Base-by-base conservation (phyloP, 2,797 vertebrate genomes). In the Aeoliscus strigatus region DNA sequence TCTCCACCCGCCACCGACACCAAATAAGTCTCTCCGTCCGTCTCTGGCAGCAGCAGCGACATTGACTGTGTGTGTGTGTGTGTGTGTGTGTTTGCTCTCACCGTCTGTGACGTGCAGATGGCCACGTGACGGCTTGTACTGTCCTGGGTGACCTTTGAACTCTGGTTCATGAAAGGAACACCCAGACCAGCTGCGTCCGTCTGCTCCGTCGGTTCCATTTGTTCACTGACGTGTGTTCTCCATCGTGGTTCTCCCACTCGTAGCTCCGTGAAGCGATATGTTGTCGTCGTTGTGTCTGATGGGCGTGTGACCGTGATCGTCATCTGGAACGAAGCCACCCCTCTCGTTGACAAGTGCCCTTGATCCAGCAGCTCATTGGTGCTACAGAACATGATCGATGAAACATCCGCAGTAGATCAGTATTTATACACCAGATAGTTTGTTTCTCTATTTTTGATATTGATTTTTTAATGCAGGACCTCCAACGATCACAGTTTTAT, bases 371-470 rank as follows among this genome's bases (percentile, higher is more conserved):
- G 23, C 42, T 55, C 29, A 53, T 71, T 67, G 79, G 70, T 86
- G 77, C 80, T 83, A 55, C 60, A 51, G 24, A 37, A 51, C 14
- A 9, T 39, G 32, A 49, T 14, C 62, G 50, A 59, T 21, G 56
- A 49, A 49, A 55, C 16, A 51, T 67, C 30, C 63, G 38, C 58
- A 50, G 29, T 48, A 35, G 50, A 50, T 60, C 50, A 12, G 57
- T 59, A 67, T 83, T 81, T 79, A 68, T 79, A 75, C 67, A 62
- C 62, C 56, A 62, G 37, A 69, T 72, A n/a, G n/a, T 75, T 72
- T 75, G 75, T 79, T 70, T 66, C 58, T 23, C 35, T 28, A 85
- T 87, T 85, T 85, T 87, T 87, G 66, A 71, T 81, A 85, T 40
- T 25, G n/a, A 26, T 60, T 66, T 76, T 71, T 60, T 6, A 53